Evolutionary conservation across 1,140 invertebrate genomes (phyloP), one percentile per base, ranked within the genome.

Genomic region (Harpegnathos saltator): DNA sequence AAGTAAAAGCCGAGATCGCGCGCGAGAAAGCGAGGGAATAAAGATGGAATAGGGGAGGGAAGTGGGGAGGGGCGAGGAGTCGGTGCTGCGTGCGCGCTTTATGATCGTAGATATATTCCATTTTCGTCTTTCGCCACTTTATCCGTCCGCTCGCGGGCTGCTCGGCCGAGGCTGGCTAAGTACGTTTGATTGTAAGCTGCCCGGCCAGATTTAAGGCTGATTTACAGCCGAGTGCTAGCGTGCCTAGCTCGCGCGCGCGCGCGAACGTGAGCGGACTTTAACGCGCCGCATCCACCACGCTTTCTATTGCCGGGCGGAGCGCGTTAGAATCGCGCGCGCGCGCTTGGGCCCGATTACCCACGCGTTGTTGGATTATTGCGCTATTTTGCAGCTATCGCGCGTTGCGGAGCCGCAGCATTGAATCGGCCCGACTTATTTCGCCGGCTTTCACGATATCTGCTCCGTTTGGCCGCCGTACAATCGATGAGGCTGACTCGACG

Each of bases 111-210:
- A 92, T 91, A 92, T 92, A 92, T 93, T 93, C 92, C 92, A 92
- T 91, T 92, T 92, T 91, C 91, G 88, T 89, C 81, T 85, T 74
- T 48, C 59, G 54, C 84, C 86, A 90, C 90, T 92, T 91, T 92
- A 91, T 90, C 83, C 89, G 85, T 22, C 68, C 84, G 81, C 56
- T 44, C 38, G 38, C 38, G 38, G 38, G 38, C 38, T 44, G 3
- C 71, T 54, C 29, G 74, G 54, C 68, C 77, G 78, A 84, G 58
- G 69, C 62, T 59, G 66, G 85, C 92, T 94, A 93, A 94, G 93
- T 94, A 94, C 90, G 90, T 94, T 94, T 93, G 92, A 94, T 94
- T 94, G 93, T 94, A 94, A 94, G 92, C 91, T 91, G 91, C 90
- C 90, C 78, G 73, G 81, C 12, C 71, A 58, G 91, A 91, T 94